Evolutionary conservation across 1,140 invertebrate species (phyloP).

Genomic region (Pseudomyrmex dendroicus): DNA sequence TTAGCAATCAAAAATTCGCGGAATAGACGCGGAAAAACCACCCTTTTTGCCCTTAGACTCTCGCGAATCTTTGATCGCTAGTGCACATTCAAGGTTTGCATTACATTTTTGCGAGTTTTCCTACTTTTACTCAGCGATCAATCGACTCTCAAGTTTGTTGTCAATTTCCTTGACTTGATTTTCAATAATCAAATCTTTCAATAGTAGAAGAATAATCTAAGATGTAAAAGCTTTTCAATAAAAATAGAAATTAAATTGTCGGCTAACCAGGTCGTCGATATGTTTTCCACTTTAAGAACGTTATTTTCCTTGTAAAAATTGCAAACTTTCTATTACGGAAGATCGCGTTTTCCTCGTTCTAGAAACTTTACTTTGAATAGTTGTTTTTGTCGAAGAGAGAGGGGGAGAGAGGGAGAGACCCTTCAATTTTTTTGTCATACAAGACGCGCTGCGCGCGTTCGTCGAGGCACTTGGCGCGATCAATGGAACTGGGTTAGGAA

Average conservation of each 20-base stretch:
- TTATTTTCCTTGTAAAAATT: conserved; percentile 23
- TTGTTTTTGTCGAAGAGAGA: conserved; percentile 2
- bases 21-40: too few relatives aligned
- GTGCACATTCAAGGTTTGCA: too few relatives aligned
- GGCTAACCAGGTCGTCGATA: background rate
- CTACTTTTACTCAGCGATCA: too few relatives aligned
- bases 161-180: background rate
- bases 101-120: too few relatives aligned
- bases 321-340: conserved; percentile 9
- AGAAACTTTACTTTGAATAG: conserved; percentile 14
- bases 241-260: conserved; percentile 14
- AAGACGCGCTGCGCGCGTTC: background rate
- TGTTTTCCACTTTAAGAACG: conserved; percentile 5
- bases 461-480: conserved; percentile 22
- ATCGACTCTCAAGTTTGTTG: too few relatives aligned
- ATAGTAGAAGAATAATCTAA: background rate
- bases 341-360: conserved; percentile 12
- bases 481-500: conserved; percentile 46
- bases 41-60: too few relatives aligned
- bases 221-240: background rate
- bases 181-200: conserved; percentile 18
- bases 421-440: conserved; percentile 45
- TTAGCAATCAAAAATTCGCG: too few relatives aligned
- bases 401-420: background rate
- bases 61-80: too few relatives aligned